Conservation (phyloP, 2,113 vertebrate species). For the rat (Rattus norvegicus) region DNA sequence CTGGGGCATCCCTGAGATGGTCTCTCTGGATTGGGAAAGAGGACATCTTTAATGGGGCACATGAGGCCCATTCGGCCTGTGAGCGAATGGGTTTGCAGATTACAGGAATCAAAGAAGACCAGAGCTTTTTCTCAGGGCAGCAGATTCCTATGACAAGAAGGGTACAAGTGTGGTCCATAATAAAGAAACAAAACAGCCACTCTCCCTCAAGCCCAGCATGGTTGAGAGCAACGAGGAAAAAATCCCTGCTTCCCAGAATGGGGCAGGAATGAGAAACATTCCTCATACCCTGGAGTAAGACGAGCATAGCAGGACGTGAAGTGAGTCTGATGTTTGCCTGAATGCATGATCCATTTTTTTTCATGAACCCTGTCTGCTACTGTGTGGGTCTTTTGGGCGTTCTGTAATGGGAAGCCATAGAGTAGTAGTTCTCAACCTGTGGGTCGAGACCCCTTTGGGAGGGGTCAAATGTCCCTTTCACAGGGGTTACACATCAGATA, state of each 20-base stretch:
- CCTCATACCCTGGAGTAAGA: not conserved
- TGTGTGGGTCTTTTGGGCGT: not conserved
- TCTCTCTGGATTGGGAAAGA: not conserved
- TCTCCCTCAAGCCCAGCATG: no score
- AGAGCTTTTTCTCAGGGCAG: not conserved
- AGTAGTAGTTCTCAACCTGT: not conserved
- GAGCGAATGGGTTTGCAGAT: not conserved
- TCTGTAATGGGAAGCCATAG: not conserved
- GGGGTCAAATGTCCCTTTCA: not conserved
- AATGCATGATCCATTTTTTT: not conserved
- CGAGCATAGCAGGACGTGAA: not conserved
- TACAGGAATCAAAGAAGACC: not conserved
- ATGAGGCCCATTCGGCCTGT: rapidly evolving
- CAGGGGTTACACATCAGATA: not conserved
- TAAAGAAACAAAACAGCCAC: not conserved
- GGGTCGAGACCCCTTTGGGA: not conserved
- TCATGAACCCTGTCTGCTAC: not conserved
- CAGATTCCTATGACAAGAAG: not conserved
- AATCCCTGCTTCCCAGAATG: not conserved
- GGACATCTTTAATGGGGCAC: not conserved
- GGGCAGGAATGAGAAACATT: rapidly evolving
- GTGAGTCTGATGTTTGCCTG: not conserved
- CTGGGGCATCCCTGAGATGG: not conserved
- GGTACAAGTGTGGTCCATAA: not conserved
- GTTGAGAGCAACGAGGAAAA: not conserved